Base-by-base conservation (phyloP, 2,113 vertebrate species). In the Rhinoptilus africanus region DNA sequence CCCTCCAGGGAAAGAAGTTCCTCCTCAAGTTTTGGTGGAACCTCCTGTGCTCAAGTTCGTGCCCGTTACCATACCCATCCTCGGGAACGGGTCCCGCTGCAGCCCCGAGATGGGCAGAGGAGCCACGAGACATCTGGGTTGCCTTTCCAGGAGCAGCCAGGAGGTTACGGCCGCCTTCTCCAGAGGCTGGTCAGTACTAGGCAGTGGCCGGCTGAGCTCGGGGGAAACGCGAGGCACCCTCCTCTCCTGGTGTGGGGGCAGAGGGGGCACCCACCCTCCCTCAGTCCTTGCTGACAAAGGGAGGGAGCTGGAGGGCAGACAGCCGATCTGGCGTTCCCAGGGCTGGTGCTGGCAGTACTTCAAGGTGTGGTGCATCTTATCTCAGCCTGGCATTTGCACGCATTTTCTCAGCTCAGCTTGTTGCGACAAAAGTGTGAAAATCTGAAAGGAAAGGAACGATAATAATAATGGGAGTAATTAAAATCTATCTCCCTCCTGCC, bases 321-420 rank as follows among this genome's bases (percentile, higher is more conserved):
- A n/a, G 92, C 28, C 6, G 50, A 81, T 72, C 60, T 79, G 82
- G 62, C 5, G 2, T 62, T 86, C 93, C 66, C 60, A 69, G 88
- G 77, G 80, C 81, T 78, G 50, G 23, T 16, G 72, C 85, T 96
- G 93, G 97, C 95, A 93, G 87, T 19, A 57, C 77, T 86, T 96
- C 93, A 89, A 95, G 92, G 79, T 90, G 72, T 77, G 66, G 89
- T 60, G 68, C 85, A 92, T 84, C 78, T 90, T 93, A 84, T 93
- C 94, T 86, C 86, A 85, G 89, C 84, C 95, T 96, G 95, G 91
- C 89, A 94, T 91, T 97, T 94, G 82, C 79, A 63, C 4, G 45
- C 69, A 66, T 97, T 96, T 97, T 94, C 95, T 96, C 96, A 93
- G 93, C 92, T 96, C 96, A 92, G 96, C 96, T 96, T 95, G 95